Evolutionary conservation across 2,797 vertebrate genomes (phyloP), one percentile per base, ranked within the genome.

Genomic region (Nyctibius grandis): DNA sequence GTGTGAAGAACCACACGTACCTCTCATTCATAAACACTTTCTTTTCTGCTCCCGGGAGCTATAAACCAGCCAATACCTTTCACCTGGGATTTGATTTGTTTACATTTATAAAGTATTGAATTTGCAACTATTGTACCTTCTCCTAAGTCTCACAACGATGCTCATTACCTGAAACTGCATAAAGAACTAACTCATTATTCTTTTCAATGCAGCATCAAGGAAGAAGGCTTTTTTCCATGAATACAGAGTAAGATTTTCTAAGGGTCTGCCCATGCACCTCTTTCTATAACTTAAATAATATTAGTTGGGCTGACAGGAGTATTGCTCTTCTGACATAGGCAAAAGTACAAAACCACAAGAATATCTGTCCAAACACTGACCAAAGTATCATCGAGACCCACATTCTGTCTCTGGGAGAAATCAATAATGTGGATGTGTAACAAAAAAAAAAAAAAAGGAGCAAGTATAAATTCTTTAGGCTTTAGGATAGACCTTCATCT

Each of bases 21-120:
- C 20, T 61, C 38, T 85, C 61, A 47, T 88, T 84, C 42, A 59
- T 34, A 69, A 92, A 65, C 13, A 12, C 38, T 78, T 76, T n/a
- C 9, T 69, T 74, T 17, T 85, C 94, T 63, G 11, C 10, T 81
- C 38, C 23, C 18, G 84, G 36, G 36, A 91, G 7, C 25, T 75
- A 69, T 94, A 89, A 69, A 33, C 0, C 33, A 86, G 5, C 28
- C 75, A 45, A 6, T 29, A 19, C 2, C 38, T 69, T 95, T 78
- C 64, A 50, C 61, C n/a, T 68, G 44, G 33, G 59, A 63, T 73
- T 69, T 92, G 38, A 38, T 75, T 92, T 94, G 28, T 79, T 94
- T 94, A 31, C 12, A 38, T 34, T 75, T 84, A 54, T 22, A 31
- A 67, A 64, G n/a, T 48, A 61, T 57, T 82, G 59, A 76, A 95